These are phyloP conservation scores for Nasonovia ribisnigri DNA, from an alignment of 2,888 invertebrate genomes.

Conservation along the genomic window DNA sequence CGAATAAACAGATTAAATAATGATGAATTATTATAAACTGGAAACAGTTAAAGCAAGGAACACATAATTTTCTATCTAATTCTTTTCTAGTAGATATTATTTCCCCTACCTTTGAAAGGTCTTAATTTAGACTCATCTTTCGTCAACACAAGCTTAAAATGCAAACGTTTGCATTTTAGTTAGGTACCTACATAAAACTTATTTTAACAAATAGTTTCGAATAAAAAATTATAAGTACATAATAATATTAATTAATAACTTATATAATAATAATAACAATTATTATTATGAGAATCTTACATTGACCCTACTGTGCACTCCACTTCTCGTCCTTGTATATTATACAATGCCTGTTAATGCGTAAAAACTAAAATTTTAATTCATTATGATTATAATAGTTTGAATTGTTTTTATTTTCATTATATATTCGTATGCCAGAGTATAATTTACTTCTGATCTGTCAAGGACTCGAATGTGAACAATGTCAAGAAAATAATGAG, in stretches of 20 bases:
- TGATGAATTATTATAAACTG: not conserved
- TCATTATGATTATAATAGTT: constrained; percentile 40
- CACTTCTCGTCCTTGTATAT: constrained; percentile 22
- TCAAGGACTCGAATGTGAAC: constrained; percentile 41
- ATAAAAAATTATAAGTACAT: not conserved
- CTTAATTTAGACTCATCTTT: too few species aligned
- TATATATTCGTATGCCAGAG: constrained; percentile 19
- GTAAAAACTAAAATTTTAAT: constrained; percentile 23
- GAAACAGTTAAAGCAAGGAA: not conserved
- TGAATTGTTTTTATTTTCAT: constrained; percentile 43
- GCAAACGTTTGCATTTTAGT: not conserved
- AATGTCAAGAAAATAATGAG: constrained; percentile 44
- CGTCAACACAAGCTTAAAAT: not conserved
- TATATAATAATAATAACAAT: not conserved
- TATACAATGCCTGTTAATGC: constrained; percentile 16
- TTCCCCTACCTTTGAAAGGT: not conserved
- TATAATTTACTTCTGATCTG: constrained; percentile 13
- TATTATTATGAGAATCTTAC: not conserved
- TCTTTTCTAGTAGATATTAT: not conserved
- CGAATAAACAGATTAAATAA: not conserved
- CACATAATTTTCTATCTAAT: not conserved
- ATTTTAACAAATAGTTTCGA: not conserved
- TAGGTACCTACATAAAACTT: not conserved
- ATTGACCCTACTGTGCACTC: constrained; percentile 33
- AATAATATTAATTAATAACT: not conserved